Conservation (phyloP, 1,140 invertebrate genomes). For the Eumaeus atala region DNA sequence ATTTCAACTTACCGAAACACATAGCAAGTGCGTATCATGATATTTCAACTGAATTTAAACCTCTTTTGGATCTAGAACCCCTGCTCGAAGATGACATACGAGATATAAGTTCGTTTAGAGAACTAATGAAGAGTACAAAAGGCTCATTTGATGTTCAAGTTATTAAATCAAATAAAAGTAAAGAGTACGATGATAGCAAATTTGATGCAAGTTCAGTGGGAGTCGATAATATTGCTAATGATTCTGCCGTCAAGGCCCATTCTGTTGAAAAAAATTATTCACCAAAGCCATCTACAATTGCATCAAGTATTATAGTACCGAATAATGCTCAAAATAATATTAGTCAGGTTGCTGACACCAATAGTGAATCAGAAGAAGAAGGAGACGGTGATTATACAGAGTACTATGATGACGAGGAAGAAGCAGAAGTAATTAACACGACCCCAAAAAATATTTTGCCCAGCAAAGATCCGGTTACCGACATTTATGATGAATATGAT, state of each 20-base stretch:
- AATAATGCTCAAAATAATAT: conserved; percentile 24
- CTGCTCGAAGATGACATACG: conserved; percentile 74
- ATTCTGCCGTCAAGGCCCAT: conserved; percentile 26
- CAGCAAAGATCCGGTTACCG: conserved; percentile 42
- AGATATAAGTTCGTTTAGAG: conserved; percentile 65
- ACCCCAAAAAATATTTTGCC: conserved; percentile 29
- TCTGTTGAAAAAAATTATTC: conserved; percentile 25
- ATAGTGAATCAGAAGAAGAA: conserved; percentile 36
- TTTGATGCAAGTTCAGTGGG: conserved; percentile 59
- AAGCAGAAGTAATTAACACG: conserved; percentile 39
- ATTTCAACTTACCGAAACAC: conserved; percentile 31
- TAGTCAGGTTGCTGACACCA: conserved; percentile 31
- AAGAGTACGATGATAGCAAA: conserved; percentile 45
- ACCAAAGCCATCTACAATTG: conserved; percentile 25
- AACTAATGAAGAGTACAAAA: conserved; percentile 66
- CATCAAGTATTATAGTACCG: conserved; percentile 25
- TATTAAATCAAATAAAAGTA: conserved; percentile 62
- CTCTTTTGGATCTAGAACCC: conserved; percentile 70
- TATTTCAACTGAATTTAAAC: conserved; percentile 71
- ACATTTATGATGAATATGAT: conserved; percentile 67
- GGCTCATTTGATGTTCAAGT: conserved; percentile 74
- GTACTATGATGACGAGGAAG: conserved; percentile 59
- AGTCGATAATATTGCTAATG: conserved; percentile 45
- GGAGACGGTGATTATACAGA: conserved; percentile 61
- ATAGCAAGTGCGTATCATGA: conserved; percentile 36